Evolutionary conservation across 2,797 vertebrate genomes (phyloP).

Genomic region (Chiroxiphia lanceolata): DNA sequence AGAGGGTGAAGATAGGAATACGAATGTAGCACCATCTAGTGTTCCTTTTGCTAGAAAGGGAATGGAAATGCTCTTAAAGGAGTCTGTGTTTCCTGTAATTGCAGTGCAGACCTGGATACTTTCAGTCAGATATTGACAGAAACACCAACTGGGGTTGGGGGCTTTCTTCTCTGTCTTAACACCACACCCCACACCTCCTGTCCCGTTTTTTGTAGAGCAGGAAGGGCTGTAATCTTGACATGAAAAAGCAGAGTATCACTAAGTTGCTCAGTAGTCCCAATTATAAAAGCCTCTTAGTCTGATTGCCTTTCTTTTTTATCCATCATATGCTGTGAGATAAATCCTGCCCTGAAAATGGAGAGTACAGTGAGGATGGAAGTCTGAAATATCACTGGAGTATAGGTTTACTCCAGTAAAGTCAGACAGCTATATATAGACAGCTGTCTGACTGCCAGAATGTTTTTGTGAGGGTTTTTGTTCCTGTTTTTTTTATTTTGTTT

Average conservation of each 20-base stretch:
- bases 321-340: neutral
- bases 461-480: neutral
- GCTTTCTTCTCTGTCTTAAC: neutral
- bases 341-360: neutral
- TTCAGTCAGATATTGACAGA: neutral
- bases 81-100: neutral
- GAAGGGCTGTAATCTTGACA: neutral
- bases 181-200: neutral
- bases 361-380: neutral
- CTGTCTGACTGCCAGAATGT: neutral
- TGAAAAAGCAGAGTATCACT: neutral
- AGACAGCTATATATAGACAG: too few relatives aligned
- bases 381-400: neutral
- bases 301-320: neutral
- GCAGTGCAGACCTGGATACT: neutral
- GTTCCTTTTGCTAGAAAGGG: neutral
- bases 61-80: neutral
- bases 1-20: neutral
- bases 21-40: slow-evolving; percentile 53
- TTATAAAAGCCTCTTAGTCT: neutral
- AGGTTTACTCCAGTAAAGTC: neutral
- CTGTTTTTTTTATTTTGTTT: neutral
- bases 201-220: neutral
- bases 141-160: neutral
- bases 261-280: neutral